Base-by-base conservation (phyloP, 2,113 vertebrate species). In the Onychostoma macrolepis region DNA sequence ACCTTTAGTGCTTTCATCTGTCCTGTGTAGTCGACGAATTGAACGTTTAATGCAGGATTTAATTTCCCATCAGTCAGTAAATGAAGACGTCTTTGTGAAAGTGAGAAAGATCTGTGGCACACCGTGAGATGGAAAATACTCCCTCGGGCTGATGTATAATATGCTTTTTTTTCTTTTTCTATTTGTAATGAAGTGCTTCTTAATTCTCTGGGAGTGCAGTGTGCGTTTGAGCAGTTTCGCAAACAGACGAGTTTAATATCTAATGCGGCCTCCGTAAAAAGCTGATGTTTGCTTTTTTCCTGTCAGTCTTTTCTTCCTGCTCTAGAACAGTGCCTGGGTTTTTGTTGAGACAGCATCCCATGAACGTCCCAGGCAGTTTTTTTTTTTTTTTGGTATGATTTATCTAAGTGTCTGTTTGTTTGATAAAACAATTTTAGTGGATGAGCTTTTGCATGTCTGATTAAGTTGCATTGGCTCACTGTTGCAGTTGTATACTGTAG, bases 151-250 rank as follows among this genome's bases (percentile, higher is more conserved):
- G 43, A 33, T 83, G 28, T 71, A 8, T 24, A 65, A 82, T 43
- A 28, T 65, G 28, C 24, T 7, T 71, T 48, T 83, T 83, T 69
- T 6, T 45, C 19, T 72, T 38, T 26, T 15, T 4, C 12, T 26
- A 12, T 75, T 45, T 75, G 72, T 43, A 63, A 87, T 77, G 21
- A 87, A 87, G 48, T 71, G 63, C 81, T 69, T 17, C 61, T 69
- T 87, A 87, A 87, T 69, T 78, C 26, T 8, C 28, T 74, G 65
- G 67, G 17, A 77, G 24, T 83, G 24, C 28, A 33, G 15, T 48
- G 71, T 19, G 36, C 1, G 26, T 76, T 19, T 48, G 43, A 53
- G 41, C 38, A 56, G 80, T 76, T 63, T 65, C 8, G 7, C 79
- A 81, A 63, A 43, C 56, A 65, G 21, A 26, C 12, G 6, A 43